These are phyloP conservation scores for Sabellastarte sp. DNA, from an alignment of 2,888 invertebrate species.

Conservation along the genomic window DNA sequence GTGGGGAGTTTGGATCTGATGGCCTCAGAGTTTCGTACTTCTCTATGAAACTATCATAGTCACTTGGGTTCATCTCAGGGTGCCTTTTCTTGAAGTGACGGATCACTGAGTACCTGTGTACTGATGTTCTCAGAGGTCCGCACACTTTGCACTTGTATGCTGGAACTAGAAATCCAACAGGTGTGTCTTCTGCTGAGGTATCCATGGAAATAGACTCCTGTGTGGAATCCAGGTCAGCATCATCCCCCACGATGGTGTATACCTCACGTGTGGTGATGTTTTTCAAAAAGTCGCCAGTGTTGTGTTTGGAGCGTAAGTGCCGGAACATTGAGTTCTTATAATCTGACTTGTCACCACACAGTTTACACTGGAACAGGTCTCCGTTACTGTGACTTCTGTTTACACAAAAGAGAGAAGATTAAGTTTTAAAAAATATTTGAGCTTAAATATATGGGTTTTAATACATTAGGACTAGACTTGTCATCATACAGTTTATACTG, in stretches of 20 bases:
- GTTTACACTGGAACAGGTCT: conserved; percentile 39
- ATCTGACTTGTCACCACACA: conserved; percentile 57
- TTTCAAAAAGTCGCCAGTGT: conserved; percentile 19
- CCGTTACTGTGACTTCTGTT: not conserved
- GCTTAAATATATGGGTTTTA: conserved; percentile 53
- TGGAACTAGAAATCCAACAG: not conserved
- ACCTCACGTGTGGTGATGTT: not conserved
- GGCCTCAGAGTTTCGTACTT: not conserved
- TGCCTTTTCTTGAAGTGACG: conserved; percentile 7
- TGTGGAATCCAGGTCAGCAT: conserved; percentile 1
- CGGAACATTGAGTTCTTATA: conserved; percentile 57
- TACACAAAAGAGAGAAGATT: no score
- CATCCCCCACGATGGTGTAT: not conserved
- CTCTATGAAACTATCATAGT: not conserved
- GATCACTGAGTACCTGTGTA: conserved; percentile 1
- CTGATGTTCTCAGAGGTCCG: not conserved
- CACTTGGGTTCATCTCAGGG: conserved; percentile 2
- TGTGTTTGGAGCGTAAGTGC: conserved; percentile 46
- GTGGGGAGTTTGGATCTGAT: not conserved
- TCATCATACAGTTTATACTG: conserved; percentile 55
- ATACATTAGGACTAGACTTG: conserved; percentile 56
- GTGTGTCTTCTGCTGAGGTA: not conserved
- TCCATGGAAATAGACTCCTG: not conserved
- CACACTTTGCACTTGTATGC: conserved; percentile 7
- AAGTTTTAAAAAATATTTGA: no score